Evolutionary conservation across 2,888 invertebrate genomes (phyloP).

Genomic region (Caenorhabditis japonica): DNA sequence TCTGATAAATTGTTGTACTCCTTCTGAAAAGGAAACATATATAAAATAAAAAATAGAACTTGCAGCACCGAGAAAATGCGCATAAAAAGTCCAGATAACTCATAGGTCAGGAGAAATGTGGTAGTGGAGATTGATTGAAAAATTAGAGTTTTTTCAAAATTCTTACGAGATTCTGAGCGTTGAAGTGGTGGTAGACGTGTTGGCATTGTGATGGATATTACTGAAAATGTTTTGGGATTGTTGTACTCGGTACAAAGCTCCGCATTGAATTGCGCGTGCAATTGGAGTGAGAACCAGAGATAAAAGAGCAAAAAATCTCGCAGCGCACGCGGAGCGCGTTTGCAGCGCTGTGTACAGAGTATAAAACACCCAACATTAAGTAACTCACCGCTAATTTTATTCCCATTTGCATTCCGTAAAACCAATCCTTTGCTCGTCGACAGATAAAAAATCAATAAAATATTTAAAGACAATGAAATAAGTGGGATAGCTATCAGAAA

Average conservation of each 20-base stretch:
- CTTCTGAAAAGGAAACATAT: neutral
- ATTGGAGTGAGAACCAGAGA: conserved; percentile 8
- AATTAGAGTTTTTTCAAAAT: conserved; percentile 5
- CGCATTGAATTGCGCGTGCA: too few species aligned
- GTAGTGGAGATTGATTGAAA: conserved; percentile 10
- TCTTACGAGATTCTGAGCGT: neutral
- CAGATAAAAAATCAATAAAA: conserved; percentile 30
- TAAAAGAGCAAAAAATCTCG: conserved; percentile 3
- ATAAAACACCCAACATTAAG: too few species aligned
- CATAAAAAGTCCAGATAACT: neutral
- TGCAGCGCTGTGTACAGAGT: too few species aligned
- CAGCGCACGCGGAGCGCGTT: too few species aligned
- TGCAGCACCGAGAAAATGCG: neutral
- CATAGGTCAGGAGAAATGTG: neutral
- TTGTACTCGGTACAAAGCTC: too few species aligned
- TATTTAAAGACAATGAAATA: conserved; percentile 30
- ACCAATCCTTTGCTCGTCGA: conserved; percentile 14
- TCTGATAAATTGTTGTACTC: neutral
- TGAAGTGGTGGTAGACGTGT: neutral
- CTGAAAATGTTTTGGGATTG: too few species aligned
- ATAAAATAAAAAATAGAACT: neutral
- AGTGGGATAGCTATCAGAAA: conserved; percentile 35
- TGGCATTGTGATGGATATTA: too few species aligned
- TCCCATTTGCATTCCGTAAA: conserved; percentile 2
- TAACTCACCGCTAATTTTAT: conserved; percentile 9